Percentiles rank a stretch among this genome's conserved stretches.
Evolutionary conservation across 2,888 invertebrate genomes (phyloP).

Genomic region (Alloscopus bannaensis): DNA sequence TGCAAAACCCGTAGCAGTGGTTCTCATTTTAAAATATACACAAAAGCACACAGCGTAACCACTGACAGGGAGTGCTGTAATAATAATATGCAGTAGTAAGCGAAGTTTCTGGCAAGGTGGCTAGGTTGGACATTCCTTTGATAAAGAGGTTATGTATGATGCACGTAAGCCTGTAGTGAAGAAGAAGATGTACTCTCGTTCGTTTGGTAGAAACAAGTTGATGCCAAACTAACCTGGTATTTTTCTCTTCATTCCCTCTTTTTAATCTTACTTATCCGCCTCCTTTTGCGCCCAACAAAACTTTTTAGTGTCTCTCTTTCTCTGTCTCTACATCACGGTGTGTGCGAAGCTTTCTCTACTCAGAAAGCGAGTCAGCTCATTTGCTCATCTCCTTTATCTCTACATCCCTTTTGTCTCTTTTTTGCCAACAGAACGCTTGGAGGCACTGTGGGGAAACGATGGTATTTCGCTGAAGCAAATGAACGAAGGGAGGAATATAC

Average conservation of each 20-base stretch:
- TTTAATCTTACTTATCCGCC: conserved; percentile 49
- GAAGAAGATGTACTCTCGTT: too few species aligned
- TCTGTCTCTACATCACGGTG: neutral
- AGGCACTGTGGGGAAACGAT: conserved; percentile 51
- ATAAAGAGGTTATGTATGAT: too few species aligned
- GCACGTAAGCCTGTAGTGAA: too few species aligned
- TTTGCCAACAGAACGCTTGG: conserved; percentile 53
- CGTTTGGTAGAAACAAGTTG: too few species aligned
- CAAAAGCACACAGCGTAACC: too few species aligned
- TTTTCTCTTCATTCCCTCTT: conserved; percentile 34
- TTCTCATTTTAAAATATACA: too few species aligned
- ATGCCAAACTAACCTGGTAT: conserved; percentile 43
- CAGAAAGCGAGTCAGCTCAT: conserved; percentile 52
- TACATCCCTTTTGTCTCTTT: conserved; percentile 58
- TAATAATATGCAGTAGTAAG: too few species aligned
- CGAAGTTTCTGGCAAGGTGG: conserved; percentile 29
- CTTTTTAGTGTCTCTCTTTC: conserved; percentile 8
- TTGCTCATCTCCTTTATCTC: conserved; percentile 48
- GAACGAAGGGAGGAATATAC: conserved; percentile 4
- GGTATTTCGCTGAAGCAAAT: conserved; percentile 27
- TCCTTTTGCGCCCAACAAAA: conserved; percentile 17
- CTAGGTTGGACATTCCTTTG: conserved; percentile 24
- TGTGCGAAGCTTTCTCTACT: conserved; percentile 10
- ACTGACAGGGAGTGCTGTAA: too few species aligned
- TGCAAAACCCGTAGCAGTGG: conserved; percentile 21